Evolutionary conservation across 2,797 vertebrate genomes (phyloP).

Genomic region (Eupleurogrammus muticus): DNA sequence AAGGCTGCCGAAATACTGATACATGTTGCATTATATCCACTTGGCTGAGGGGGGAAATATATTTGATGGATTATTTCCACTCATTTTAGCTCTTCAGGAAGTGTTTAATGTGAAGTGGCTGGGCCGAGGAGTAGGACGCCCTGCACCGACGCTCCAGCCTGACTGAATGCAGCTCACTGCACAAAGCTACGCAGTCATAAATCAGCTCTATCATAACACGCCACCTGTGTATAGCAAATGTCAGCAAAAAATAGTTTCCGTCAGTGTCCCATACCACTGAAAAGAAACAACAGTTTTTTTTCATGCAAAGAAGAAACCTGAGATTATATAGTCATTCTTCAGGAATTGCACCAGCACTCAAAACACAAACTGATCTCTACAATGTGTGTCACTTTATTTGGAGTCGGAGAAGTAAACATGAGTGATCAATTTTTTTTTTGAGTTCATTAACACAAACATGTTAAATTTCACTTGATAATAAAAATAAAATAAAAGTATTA

Average conservation of each 20-base stretch:
- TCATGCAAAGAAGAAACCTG: background rate
- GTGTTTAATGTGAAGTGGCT: conserved; percentile 65
- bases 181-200: conserved; percentile 36
- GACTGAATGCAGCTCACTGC: conserved; percentile 27
- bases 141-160: conserved; percentile 43
- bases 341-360: background rate
- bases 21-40: conserved; percentile 27
- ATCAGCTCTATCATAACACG: conserved; percentile 47
- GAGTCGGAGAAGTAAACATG: background rate
- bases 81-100: conserved; percentile 62
- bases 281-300: background rate
- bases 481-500: background rate
- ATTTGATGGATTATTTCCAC: conserved; percentile 73
- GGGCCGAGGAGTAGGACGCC: conserved; percentile 47
- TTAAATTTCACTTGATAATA: background rate
- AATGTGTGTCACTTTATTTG: background rate
- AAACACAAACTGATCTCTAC: background rate
- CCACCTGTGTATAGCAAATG: conserved; percentile 43
- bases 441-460: background rate
- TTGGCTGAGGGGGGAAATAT: conserved; percentile 29
- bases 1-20: conserved; percentile 9
- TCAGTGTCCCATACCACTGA: background rate
- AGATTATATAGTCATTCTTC: background rate
- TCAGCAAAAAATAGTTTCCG: conserved; percentile 46
- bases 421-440: background rate